Conservation (phyloP, 2,888 invertebrate genomes). For the Ferrisia virgata region DNA sequence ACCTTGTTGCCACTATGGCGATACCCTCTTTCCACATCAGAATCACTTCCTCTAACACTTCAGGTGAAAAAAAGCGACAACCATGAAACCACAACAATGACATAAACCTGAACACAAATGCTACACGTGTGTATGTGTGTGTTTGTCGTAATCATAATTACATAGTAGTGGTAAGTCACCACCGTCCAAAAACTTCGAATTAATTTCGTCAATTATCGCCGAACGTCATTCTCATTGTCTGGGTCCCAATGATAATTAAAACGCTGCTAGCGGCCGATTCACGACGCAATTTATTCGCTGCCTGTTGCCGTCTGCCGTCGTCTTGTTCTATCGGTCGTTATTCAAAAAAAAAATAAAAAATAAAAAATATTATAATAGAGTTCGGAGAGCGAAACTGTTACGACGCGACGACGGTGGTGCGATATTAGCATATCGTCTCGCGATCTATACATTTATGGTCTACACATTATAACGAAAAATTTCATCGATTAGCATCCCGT, state of each 20-base stretch:
- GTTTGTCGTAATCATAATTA: not conserved
- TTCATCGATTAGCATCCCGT: not conserved
- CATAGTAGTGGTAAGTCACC: not conserved
- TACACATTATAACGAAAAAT: not conserved
- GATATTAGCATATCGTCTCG: not conserved
- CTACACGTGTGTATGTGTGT: too few relatives aligned
- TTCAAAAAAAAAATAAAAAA: too few relatives aligned
- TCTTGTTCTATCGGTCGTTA: too few relatives aligned
- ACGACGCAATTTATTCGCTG: not conserved
- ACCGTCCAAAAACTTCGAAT: not conserved
- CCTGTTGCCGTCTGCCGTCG: not conserved
- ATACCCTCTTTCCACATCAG: too few relatives aligned
- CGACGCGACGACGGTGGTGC: not conserved
- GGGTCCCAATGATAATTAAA: constrained; percentile 4
- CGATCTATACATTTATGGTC: not conserved
- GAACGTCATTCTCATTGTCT: constrained; percentile 7
- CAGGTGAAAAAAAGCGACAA: not conserved
- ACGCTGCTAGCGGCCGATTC: not conserved
- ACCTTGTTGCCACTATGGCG: not conserved
- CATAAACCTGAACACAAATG: too few relatives aligned
- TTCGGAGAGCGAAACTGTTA: not conserved
- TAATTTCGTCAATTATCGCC: not conserved
- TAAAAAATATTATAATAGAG: not conserved
- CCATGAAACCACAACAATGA: not conserved
- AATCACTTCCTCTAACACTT: too few relatives aligned